Conservation (phyloP, 2,797 vertebrate species). For the Crenichthys baileyi region DNA sequence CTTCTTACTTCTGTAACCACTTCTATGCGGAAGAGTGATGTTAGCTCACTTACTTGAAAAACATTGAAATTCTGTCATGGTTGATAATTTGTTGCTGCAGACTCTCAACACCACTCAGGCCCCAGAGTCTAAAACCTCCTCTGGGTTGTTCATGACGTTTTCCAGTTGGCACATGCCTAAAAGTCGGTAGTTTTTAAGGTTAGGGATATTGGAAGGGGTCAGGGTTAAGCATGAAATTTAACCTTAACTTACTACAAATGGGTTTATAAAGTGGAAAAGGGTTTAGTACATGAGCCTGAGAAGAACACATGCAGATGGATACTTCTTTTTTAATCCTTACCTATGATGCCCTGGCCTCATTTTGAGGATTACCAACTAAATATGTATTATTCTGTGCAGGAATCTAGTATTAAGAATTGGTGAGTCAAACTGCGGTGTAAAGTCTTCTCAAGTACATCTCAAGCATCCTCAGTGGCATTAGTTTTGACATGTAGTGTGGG, state of each 20-base stretch:
- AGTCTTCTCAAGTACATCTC: neutral
- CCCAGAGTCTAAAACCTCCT: too few relatives aligned
- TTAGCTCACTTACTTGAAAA: neutral
- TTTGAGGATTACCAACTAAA: too few relatives aligned
- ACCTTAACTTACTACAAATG: neutral
- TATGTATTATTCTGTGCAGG: too few relatives aligned
- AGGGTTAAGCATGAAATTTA: neutral
- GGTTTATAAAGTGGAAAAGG: neutral
- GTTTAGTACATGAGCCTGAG: neutral
- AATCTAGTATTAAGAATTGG: too few relatives aligned
- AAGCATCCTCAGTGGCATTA: neutral
- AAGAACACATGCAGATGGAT: neutral
- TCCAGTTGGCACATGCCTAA: neutral
- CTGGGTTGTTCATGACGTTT: neutral
- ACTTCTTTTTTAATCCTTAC: neutral
- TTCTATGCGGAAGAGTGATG: neutral
- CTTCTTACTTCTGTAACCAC: neutral
- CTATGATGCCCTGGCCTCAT: too few relatives aligned
- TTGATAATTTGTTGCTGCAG: too few relatives aligned
- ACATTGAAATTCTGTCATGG: neutral
- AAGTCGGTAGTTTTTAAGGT: neutral
- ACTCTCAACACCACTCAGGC: too few relatives aligned
- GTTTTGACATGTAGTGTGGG: neutral
- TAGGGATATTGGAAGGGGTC: neutral
- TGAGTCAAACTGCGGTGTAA: neutral